Conservation (phyloP, 2,113 vertebrate genomes). For the Verasper variegatus region DNA sequence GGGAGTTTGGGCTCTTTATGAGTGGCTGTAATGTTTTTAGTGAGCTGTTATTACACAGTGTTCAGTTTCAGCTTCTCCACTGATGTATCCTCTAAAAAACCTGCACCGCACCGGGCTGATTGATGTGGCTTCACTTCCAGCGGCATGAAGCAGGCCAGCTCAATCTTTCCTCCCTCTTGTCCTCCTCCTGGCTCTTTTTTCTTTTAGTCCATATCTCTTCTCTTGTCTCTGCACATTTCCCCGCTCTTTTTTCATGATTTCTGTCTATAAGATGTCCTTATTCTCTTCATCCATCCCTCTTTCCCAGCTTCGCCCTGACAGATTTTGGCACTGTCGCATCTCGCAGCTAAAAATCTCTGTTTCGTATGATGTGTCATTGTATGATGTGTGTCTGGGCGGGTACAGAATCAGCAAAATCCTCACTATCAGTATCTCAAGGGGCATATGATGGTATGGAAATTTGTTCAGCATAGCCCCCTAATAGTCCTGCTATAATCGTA, state of each 20-base stretch:
- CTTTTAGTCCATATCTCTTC: constrained; percentile 15
- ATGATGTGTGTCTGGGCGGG: not conserved
- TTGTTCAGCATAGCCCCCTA: constrained; percentile 53
- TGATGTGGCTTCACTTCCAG: constrained; percentile 58
- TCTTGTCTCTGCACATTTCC: not conserved
- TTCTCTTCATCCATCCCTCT: constrained; percentile 22
- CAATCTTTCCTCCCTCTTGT: constrained; percentile 23
- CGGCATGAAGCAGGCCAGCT: constrained; percentile 35
- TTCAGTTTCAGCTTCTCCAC: constrained; percentile 69
- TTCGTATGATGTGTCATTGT: constrained; percentile 11
- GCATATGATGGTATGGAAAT: constrained; percentile 72
- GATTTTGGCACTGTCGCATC: constrained; percentile 22
- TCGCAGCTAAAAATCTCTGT: constrained; percentile 22
- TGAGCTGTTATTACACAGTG: constrained; percentile 72
- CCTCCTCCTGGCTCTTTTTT: constrained; percentile 1
- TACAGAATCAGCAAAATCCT: constrained; percentile 52
- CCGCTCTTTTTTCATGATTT: constrained; percentile 29
- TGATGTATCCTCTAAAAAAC: constrained; percentile 71
- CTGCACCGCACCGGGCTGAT: constrained; percentile 45
- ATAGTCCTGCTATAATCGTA: constrained; percentile 66
- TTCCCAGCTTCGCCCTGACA: constrained; percentile 24
- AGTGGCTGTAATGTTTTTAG: constrained; percentile 78
- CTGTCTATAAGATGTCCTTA: constrained; percentile 17
- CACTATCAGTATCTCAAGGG: constrained; percentile 66
- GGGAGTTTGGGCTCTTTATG: constrained; percentile 69